Conservation (phyloP, 2,888 invertebrate species). For the Deilephila porcellus region DNA sequence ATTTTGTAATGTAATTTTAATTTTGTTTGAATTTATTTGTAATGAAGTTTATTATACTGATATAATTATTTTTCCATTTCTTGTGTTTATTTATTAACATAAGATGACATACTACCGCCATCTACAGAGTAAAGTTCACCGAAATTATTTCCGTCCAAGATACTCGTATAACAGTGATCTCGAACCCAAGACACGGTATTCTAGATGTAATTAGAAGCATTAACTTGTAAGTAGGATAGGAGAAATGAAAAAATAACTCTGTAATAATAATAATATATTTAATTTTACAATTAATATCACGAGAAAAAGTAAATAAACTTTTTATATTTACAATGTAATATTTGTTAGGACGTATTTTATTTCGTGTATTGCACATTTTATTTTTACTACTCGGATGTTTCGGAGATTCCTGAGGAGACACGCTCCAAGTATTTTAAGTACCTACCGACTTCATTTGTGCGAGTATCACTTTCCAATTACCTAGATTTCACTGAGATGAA, state of each 20-base stretch:
- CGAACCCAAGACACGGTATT: no score
- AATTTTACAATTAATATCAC: conserved; percentile 25
- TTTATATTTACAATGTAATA: conserved; percentile 17
- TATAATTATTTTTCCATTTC: no score
- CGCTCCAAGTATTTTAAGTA: neutral
- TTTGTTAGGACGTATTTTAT: conserved; percentile 24
- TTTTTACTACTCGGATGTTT: neutral
- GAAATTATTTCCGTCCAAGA: neutral
- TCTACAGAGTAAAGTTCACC: no score
- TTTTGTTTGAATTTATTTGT: conserved; percentile 5
- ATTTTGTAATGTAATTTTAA: conserved; percentile 5
- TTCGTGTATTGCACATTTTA: neutral
- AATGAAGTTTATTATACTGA: neutral
- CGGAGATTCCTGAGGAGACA: neutral
- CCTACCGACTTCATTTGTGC: neutral
- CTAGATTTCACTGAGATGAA: neutral
- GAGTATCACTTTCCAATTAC: neutral
- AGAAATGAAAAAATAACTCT: neutral
- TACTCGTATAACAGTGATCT: no score
- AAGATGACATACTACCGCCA: no score
- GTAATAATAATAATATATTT: conserved; percentile 18
- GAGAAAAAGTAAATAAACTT: conserved; percentile 25
- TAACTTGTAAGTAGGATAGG: neutral
- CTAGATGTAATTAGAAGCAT: no score
- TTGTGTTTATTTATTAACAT: no score